A percentile compares a stretch with the other conserved stretches of the same genome.
phyloP scores from a whole-genome alignment of 2,888 invertebrate genomes.

The Nephrocerus scutellatus region DNA sequence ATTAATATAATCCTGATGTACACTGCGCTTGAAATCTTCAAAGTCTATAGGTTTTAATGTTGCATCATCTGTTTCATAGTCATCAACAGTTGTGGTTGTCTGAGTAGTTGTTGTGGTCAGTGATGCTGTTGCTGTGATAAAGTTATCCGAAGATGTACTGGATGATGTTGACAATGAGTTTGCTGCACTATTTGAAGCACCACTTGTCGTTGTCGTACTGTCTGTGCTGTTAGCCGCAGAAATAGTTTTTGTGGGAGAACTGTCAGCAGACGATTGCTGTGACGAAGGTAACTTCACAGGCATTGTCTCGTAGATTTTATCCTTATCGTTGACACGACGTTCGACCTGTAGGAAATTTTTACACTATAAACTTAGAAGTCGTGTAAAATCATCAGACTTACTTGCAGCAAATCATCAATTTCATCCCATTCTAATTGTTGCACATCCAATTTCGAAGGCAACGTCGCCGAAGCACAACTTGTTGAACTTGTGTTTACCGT shows the following conservation, averaged over 20 bases:
- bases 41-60: conserved; percentile 48
- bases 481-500: conserved; percentile 30
- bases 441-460: conserved; percentile 61
- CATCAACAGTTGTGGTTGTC: conserved; percentile 33
- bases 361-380: no score
- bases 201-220: conserved; percentile 25
- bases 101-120: conserved; percentile 32
- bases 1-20: conserved; percentile 45
- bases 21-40: conserved; percentile 47
- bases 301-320: conserved; percentile 65
- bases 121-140: conserved; percentile 39
- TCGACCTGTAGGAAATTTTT: conserved; percentile 48
- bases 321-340: conserved; percentile 55
- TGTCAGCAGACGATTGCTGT: conserved; percentile 49
- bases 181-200: conserved; percentile 22
- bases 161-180: conserved; percentile 25
- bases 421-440: conserved; percentile 65
- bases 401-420: conserved; percentile 60
- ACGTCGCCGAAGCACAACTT: conserved; percentile 47
- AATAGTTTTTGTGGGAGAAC: conserved; percentile 38
- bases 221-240: conserved; percentile 32
- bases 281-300: conserved; percentile 54
- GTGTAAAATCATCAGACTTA: no score
- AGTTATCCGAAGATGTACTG: conserved; percentile 38
- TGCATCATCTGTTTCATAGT: conserved; percentile 39